Base-by-base conservation (phyloP, 2,797 vertebrate species). In the Liasis olivaceus region DNA sequence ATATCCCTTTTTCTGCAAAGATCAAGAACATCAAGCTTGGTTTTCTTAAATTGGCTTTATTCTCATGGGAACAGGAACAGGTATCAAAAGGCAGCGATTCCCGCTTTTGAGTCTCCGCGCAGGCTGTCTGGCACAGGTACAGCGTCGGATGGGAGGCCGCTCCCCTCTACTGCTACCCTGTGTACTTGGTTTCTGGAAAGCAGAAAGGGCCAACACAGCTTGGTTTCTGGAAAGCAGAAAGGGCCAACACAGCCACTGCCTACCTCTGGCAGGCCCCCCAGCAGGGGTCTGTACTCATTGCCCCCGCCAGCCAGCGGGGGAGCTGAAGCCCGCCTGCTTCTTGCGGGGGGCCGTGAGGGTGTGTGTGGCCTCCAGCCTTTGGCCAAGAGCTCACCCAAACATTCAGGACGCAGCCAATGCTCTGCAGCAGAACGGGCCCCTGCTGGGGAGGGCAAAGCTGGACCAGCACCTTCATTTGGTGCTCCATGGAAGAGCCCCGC, bases 141-240 rank as follows among this genome's bases (percentile, higher is more conserved):
- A 22, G 17, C 17, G 12, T 28, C 2, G 15, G 17, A 5, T 5
- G 22, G 13, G 4, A 13, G 51, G 54, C 15, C 3, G 4, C 72
- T 26, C 36, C 3, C 17, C 12, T 2, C 9, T 36, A 22, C 9
- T 0, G 14, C 2, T 4, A 14, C 8, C 59, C 59, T 0, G 12
- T 42, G 95, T 0, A 0, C 54, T 96, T 95, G 0, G 0, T 94
- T 91, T 96, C 97, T 97, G 94, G n/a, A 96, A 96, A 56, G 15
- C 24, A 63, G 90, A 91, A 54, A 88, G 28, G 3, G 72, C 42
- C 42, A 42, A 42, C 42, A 42, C 42, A 42, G 42, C 42, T 96
- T 95, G 0, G 0, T 94, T 91, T 96, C 97, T 97, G 94, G n/a
- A 96, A 96, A 56, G 15, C 24, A 63, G 90, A 91, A 54, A 88